Evolutionary conservation across 2,888 invertebrate species (phyloP).

Genomic region (Tribolium freemani): DNA sequence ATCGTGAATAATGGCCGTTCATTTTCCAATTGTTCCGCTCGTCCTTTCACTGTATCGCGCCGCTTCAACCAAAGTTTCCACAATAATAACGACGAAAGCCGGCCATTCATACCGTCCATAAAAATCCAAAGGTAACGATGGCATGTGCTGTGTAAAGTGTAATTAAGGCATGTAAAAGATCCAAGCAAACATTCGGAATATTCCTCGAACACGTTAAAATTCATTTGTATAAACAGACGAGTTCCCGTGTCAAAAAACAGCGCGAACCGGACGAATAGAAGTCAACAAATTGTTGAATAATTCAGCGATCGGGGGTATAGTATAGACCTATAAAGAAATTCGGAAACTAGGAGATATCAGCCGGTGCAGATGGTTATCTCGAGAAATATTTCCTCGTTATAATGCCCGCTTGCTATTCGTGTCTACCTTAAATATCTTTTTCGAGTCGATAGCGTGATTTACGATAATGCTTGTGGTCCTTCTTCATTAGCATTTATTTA

Average conservation of each 20-base stretch:
- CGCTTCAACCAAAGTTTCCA: background rate
- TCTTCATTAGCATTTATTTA: constrained; percentile 24
- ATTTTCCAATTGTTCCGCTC: constrained; percentile 22
- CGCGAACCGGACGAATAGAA: background rate
- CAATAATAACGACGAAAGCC: background rate
- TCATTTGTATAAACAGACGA: constrained; percentile 10
- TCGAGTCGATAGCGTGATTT: constrained; percentile 9
- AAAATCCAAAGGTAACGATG: constrained; percentile 7
- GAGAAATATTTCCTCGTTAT: background rate
- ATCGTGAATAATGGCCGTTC: constrained; percentile 18
- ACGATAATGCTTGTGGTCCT: constrained; percentile 1
- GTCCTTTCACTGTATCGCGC: constrained; percentile 1
- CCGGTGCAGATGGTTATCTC: background rate
- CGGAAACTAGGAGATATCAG: background rate
- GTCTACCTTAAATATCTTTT: background rate
- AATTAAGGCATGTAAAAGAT: constrained; percentile 13
- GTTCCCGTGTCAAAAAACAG: constrained; percentile 5
- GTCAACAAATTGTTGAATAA: constrained; percentile 27
- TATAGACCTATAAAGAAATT: background rate
- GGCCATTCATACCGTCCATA: background rate
- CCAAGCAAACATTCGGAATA: constrained; percentile 15
- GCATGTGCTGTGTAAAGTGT: constrained; percentile 23
- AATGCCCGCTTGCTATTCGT: background rate
- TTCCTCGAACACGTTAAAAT: constrained; percentile 27
- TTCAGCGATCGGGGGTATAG: background rate